Evolutionary conservation across 2,113 vertebrate genomes (phyloP).

Genomic region (Epinephelus lanceolatus): DNA sequence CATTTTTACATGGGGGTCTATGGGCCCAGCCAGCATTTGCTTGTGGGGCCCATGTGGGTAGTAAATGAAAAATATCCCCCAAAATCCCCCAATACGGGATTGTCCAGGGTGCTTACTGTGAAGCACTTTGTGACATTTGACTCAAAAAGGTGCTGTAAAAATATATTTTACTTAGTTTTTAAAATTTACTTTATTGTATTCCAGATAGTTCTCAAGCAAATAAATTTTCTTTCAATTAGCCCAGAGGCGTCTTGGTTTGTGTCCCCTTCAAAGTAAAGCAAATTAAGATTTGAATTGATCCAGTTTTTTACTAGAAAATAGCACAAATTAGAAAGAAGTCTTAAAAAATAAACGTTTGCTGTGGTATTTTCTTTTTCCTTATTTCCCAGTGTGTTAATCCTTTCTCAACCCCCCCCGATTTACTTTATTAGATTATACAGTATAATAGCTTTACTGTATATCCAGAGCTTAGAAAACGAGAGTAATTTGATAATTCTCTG

Average conservation of each 20-base stretch:
- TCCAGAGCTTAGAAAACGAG: not conserved
- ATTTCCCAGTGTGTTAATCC: not conserved
- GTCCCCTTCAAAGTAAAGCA: not conserved
- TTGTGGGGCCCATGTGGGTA: too few relatives aligned
- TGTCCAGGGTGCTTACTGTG: not conserved
- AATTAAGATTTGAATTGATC: not conserved
- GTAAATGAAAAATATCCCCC: too few relatives aligned
- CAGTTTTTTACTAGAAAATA: not conserved
- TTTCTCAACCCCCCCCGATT: not conserved
- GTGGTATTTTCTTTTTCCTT: not conserved
- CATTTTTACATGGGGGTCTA: too few relatives aligned
- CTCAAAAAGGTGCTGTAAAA: not conserved
- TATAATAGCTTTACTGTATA: not conserved
- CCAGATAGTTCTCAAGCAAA: too few relatives aligned
- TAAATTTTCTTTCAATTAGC: too few relatives aligned
- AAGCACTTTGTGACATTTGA: not conserved
- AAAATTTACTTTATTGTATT: too few relatives aligned
- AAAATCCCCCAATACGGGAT: too few relatives aligned
- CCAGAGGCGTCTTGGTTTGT: not conserved
- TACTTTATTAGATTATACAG: not conserved
- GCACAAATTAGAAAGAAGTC: not conserved
- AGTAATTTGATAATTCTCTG: slow-evolving; percentile 10
- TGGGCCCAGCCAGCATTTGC: too few relatives aligned
- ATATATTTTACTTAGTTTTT: not conserved
- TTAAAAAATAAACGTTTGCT: not conserved